A percentile compares a stretch with the other conserved stretches of the same genome.
phyloP scores from a whole-genome alignment of 1,140 invertebrate genomes.

The Drosophila baimaii region DNA sequence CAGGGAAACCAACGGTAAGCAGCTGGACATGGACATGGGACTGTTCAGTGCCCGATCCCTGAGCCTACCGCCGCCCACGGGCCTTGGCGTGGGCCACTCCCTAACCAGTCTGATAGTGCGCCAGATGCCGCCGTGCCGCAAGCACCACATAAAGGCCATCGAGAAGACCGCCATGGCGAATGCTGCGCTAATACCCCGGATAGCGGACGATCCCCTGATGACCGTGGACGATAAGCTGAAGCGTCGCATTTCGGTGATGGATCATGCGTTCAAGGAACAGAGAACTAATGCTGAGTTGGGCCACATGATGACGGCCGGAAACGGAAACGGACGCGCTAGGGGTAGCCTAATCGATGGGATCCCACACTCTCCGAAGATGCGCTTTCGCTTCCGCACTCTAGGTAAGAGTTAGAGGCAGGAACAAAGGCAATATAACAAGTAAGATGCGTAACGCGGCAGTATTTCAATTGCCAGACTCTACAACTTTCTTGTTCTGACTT shows the following conservation, averaged over 20 bases:
- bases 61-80: constrained; percentile 47
- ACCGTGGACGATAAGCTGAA: constrained; percentile 44
- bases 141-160: constrained; percentile 47
- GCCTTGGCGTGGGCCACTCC: not conserved
- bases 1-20: not conserved
- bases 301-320: not conserved
- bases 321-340: not conserved
- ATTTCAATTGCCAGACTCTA: too few relatives aligned
- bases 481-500: too few relatives aligned
- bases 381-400: constrained; percentile 44
- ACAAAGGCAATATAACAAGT: too few relatives aligned
- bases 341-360: not conserved
- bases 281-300: not conserved
- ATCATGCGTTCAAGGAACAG: not conserved
- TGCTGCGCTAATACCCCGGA: not conserved
- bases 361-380: constrained; percentile 5
- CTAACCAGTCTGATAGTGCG: not conserved
- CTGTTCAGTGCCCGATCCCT: constrained; percentile 34
- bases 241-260: constrained; percentile 22
- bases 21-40: not conserved
- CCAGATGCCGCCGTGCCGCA: constrained; percentile 26
- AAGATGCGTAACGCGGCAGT: too few relatives aligned
- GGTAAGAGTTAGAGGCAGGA: not conserved
- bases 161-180: constrained; percentile 31
- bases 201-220: constrained; percentile 44